A percentile compares a stretch with the other conserved stretches of the same genome.
These are phyloP conservation scores for Coremacera marginata DNA, from an alignment of 2,888 invertebrate genomes.

Conservation along the genomic window DNA sequence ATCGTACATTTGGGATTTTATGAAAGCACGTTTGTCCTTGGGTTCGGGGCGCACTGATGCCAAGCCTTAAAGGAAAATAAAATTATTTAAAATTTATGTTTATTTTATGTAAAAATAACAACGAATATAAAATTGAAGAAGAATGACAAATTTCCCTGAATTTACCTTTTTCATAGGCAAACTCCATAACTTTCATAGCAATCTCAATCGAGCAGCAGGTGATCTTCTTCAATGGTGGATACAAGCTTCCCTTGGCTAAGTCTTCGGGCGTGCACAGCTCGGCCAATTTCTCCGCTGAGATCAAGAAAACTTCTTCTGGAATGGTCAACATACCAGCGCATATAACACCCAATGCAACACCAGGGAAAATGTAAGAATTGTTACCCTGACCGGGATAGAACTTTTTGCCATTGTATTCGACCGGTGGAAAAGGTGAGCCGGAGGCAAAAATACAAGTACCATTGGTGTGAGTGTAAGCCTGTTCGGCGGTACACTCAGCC, in stretches of 20 bases:
- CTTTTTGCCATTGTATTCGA: slow-evolving; percentile 82
- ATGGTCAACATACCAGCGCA: slow-evolving; percentile 91
- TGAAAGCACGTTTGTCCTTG: slow-evolving; percentile 77
- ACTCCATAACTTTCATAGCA: slow-evolving; percentile 83
- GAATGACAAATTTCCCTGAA: slow-evolving; percentile 29
- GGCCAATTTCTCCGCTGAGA: slow-evolving; percentile 89
- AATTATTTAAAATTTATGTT: slow-evolving; percentile 27
- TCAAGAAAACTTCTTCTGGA: slow-evolving; percentile 91
- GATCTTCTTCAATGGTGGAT: slow-evolving; percentile 89
- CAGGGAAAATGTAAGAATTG: slow-evolving; percentile 98
- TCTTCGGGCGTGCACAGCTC: slow-evolving; percentile 84
- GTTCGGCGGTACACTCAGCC: slow-evolving; percentile 99
- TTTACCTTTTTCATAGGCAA: slow-evolving; percentile 83
- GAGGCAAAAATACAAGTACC: slow-evolving; percentile 95
- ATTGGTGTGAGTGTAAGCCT: slow-evolving; percentile 91
- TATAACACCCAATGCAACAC: slow-evolving; percentile 91
- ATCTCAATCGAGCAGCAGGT: slow-evolving; percentile 89
- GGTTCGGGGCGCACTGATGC: slow-evolving; percentile 87
- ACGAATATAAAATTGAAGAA: no score
- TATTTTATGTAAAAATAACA: no score
- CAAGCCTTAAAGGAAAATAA: slow-evolving; percentile 72
- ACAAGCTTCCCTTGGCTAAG: slow-evolving; percentile 86
- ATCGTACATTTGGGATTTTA: slow-evolving; percentile 86
- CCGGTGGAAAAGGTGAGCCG: slow-evolving; percentile 95
- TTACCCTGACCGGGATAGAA: slow-evolving; percentile 96